Evolutionary conservation across 2,113 vertebrate species (phyloP).

Genomic region (Myotis yumanensis): DNA sequence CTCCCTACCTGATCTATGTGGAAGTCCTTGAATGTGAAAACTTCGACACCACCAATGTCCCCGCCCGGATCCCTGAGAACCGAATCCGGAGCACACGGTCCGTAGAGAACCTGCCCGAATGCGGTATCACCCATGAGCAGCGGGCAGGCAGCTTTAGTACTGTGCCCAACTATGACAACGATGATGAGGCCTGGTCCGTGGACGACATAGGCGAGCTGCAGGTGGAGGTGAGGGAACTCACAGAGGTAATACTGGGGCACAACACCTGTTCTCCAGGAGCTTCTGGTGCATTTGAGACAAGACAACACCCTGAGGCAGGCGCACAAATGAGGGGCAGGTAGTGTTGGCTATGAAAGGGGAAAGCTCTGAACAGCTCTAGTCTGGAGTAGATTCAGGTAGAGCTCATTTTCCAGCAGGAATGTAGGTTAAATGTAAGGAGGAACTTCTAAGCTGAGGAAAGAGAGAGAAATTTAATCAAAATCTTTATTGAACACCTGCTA

Average conservation of each 20-base stretch:
- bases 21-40: slow-evolving; percentile 98
- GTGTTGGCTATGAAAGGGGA: background rate
- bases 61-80: slow-evolving; percentile 94
- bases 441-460: background rate
- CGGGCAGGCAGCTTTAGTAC: slow-evolving; percentile 91
- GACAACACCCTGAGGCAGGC: background rate
- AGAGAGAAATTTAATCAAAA: background rate
- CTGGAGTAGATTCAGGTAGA: background rate
- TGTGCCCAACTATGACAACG: slow-evolving; percentile 96
- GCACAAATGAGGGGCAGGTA: background rate
- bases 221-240: slow-evolving; percentile 90
- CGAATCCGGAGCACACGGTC: slow-evolving; percentile 96
- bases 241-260: background rate
- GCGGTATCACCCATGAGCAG: slow-evolving; percentile 90
- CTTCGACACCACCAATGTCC: slow-evolving; percentile 93
- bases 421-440: background rate
- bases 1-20: slow-evolving; percentile 96
- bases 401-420: background rate
- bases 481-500: background rate
- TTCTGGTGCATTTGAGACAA: background rate
- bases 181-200: slow-evolving; percentile 96
- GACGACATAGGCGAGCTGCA: slow-evolving; percentile 97
- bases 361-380: background rate
- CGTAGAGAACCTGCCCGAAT: slow-evolving; percentile 95
- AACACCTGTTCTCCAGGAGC: background rate